These are phyloP conservation scores for Dinomys branickii DNA, from an alignment of 2,113 vertebrate species.

Conservation along the genomic window DNA sequence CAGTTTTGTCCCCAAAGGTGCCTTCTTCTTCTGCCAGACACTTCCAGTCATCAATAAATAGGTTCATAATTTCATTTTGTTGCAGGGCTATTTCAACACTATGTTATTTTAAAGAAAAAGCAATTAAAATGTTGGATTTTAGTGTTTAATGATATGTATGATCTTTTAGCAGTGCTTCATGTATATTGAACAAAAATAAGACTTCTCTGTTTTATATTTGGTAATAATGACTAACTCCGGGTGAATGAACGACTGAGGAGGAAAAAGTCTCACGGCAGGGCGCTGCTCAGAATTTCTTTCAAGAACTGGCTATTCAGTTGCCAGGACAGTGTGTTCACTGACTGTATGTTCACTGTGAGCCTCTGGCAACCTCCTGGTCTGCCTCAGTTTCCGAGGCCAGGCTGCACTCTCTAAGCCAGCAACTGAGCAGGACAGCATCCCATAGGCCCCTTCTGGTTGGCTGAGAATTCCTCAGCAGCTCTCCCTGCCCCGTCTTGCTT, in stretches of 20 bases:
- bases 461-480: neutral
- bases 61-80: conserved; percentile 92
- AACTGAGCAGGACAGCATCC: accelerated
- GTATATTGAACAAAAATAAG: conserved; percentile 35
- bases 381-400: neutral
- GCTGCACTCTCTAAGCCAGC: neutral
- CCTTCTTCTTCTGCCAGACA: conserved; percentile 86
- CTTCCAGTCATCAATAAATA: conserved; percentile 92
- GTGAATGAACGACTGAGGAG: neutral
- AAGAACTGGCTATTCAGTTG: neutral
- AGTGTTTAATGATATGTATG: neutral
- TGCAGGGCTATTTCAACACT: conserved; percentile 92
- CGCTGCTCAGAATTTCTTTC: neutral
- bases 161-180: conserved; percentile 1
- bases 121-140: neutral
- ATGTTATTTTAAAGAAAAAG: conserved; percentile 60
- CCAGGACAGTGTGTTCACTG: no score
- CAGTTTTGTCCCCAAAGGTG: conserved; percentile 84
- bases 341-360: no score
- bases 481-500: neutral
- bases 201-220: neutral
- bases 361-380: no score
- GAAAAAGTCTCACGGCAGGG: neutral
- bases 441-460: neutral
- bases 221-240: neutral